These are phyloP conservation scores for Turdus rufiventris DNA, from an alignment of 2,113 vertebrate species.

Conservation along the genomic window DNA sequence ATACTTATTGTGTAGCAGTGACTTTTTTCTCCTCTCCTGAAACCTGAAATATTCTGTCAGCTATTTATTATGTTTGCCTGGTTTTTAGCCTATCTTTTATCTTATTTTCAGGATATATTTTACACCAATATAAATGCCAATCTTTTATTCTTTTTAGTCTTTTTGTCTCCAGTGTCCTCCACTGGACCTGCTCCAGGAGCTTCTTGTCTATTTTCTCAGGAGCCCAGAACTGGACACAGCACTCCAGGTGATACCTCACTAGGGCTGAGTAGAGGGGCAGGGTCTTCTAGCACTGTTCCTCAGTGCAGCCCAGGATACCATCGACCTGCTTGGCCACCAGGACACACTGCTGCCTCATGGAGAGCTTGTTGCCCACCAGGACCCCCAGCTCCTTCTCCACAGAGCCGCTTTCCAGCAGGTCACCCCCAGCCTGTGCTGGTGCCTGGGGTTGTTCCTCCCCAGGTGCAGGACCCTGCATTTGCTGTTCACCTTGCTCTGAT, in stretches of 20 bases:
- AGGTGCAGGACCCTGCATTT: not conserved
- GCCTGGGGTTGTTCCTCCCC: not conserved
- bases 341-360: not conserved
- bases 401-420: too few relatives aligned
- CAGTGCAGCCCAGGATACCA: accelerated
- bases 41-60: not conserved
- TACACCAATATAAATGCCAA: not conserved
- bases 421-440: not conserved
- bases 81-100: not conserved
- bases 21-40: not conserved
- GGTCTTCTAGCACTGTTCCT: not conserved
- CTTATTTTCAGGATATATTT: not conserved
- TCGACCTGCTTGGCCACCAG: accelerated
- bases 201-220: not conserved
- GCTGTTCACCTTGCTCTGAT: not conserved
- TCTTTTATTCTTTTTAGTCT: not conserved
- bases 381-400: too few relatives aligned
- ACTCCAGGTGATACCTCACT: not conserved
- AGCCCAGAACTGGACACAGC: not conserved
- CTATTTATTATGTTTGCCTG: not conserved
- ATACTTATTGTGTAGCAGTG: not conserved
- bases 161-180: not conserved
- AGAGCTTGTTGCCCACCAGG: not conserved
- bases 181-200: not conserved
- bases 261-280: not conserved